Evolutionary conservation across 2,113 vertebrate species (phyloP).

Genomic region (Prietella phreatophila): DNA sequence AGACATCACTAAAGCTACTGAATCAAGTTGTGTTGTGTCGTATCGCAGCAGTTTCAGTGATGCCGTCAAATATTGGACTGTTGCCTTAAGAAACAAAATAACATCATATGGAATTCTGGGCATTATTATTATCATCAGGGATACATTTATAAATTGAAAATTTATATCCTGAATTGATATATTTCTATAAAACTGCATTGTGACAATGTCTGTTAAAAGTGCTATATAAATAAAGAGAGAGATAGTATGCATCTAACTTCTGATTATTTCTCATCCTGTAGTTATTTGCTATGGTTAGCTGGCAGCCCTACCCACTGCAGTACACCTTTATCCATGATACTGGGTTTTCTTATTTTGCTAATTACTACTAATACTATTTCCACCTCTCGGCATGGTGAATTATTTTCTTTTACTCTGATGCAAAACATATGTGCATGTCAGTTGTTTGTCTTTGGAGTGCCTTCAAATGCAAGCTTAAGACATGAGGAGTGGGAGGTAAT

Average conservation of each 20-base stretch:
- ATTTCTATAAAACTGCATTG: too few relatives aligned
- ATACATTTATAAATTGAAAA: too few relatives aligned
- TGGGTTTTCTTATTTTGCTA: not conserved
- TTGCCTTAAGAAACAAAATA: not conserved
- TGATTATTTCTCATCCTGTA: not conserved
- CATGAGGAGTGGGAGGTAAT: not conserved
- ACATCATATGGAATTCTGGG: not conserved
- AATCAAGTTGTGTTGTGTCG: not conserved
- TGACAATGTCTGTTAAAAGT: too few relatives aligned
- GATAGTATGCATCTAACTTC: not conserved
- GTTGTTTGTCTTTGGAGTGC: not conserved
- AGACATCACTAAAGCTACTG: not conserved
- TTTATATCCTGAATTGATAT: too few relatives aligned
- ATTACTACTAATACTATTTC: not conserved
- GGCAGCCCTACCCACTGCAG: not conserved
- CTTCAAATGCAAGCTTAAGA: not conserved
- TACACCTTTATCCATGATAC: not conserved
- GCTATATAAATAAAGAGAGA: not conserved
- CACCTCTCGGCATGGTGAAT: not conserved
- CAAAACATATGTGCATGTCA: not conserved
- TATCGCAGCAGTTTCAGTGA: too few relatives aligned
- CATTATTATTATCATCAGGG: too few relatives aligned
- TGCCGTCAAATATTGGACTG: not conserved
- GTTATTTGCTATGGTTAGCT: not conserved
- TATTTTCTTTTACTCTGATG: not conserved